Evolutionary conservation across 2,797 vertebrate species (phyloP), one percentile per base, ranked within the genome.

Genomic region (Rhadinocentrus ornatus): DNA sequence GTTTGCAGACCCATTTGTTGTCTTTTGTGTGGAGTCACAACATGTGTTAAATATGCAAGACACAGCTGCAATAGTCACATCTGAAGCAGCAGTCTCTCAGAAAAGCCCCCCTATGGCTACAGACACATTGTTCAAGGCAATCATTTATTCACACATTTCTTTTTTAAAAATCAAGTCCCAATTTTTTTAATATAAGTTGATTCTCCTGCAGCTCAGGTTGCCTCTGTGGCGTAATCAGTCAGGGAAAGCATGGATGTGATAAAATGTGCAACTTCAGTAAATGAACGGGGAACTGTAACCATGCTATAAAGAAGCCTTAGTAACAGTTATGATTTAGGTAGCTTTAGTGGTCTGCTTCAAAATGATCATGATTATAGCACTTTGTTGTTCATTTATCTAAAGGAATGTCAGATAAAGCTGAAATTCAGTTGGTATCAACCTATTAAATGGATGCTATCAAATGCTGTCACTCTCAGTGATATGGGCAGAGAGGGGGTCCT

Each of bases 21-120:
- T 68, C 58, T 53, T 67, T 44, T 22, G 11, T 15, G 54, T 39
- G 20, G 26, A 58, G 20, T 62, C 62, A 31, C 35, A 48, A 32
- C 32, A 29, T 41, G 60, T 71, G 59, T 65, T 67, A 74, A 86
- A 79, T 84, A 54, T 69, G 62, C 68, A 71, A 74, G 69, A 68
- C 50, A 76, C 74, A 82, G 66, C 58, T 65, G 58, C 39, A 62
- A 69, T 59, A 73, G 52, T 87, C 54, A 67, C 37, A 72, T 72
- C 67, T 35, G 64, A 65, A 77, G 61, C 62, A 67, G 61, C 39
- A 35, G n/a, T 34, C 22, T 67, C 67, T 61, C 34, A 48, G 31
- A 64, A 71, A 37, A 81, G 64, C 70, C 65, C 67, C 71, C 61
- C 50, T 10, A 37, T 66, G 66, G 31, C 74, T 31, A 44, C 65